Conservation (phyloP, 2,113 vertebrate genomes). For the Motacilla tschutschensis region DNA sequence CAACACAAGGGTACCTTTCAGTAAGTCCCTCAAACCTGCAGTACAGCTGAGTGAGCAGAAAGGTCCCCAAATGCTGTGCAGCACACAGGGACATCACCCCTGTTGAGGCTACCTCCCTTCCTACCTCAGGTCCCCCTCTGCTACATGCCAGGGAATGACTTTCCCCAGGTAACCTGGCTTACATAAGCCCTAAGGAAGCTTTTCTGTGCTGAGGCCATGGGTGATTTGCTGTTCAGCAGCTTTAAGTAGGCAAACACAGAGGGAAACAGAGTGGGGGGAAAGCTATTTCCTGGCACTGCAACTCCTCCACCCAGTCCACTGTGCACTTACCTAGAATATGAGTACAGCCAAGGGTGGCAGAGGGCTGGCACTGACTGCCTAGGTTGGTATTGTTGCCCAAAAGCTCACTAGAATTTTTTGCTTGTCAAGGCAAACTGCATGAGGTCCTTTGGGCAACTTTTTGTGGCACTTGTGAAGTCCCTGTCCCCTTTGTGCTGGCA, state of each 20-base stretch:
- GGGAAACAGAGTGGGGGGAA: neutral
- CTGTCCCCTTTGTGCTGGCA: neutral
- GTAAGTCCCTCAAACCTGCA: neutral
- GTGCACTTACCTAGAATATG: too few species aligned
- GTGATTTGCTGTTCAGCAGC: neutral
- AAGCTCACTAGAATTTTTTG: neutral
- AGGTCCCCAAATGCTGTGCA: neutral
- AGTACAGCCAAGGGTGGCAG: neutral
- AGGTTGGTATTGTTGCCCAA: neutral
- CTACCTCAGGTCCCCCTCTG: neutral
- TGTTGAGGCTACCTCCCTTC: neutral
- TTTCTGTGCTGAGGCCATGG: neutral
- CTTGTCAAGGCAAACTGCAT: neutral
- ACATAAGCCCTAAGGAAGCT: neutral
- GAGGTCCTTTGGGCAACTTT: neutral
- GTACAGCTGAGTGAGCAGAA: neutral
- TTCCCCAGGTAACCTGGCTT: neutral
- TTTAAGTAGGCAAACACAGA: neutral
- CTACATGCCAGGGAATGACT: neutral
- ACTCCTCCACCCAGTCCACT: neutral
- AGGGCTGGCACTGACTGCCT: neutral
- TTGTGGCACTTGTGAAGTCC: neutral
- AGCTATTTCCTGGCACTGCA: neutral
- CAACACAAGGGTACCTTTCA: neutral
- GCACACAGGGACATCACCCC: neutral